Evolutionary conservation across 2,113 vertebrate genomes (phyloP), one percentile per base, ranked within the genome.

Genomic region (Brienomyrus brachyistius): DNA sequence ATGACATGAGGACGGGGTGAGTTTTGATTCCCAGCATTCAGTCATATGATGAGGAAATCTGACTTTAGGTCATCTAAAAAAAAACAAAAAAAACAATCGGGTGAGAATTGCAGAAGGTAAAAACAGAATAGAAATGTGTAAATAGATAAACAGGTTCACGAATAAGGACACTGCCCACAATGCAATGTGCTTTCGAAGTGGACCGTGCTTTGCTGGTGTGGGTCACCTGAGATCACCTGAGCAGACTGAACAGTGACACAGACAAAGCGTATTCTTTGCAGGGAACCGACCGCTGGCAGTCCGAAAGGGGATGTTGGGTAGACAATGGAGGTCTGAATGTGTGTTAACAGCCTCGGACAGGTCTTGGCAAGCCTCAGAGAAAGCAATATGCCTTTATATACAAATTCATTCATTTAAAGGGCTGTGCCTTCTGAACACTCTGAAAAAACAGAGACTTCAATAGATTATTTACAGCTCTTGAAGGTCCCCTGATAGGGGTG

Each of bases 381-480:
- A 87, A 90, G 59, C 23, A 66, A 87, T 77, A 86, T 66, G 13
- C 35, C n/a, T 90, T 87, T 54, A 74, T 74, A 87, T 87, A 84
- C 31, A 19, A 90, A 90, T 90, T 43, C 62, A 40, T 74, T 70
- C 82, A 35, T 88, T 91, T 90, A 70, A 86, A 54, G 88, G 88
- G 47, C 80, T 23, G 74, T 80, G 89, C 88, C 84, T 89, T 45
- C 88, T 88, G 45, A 89, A 86, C 88, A 92, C 91, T 43, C 91
- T 50, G 48, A 56, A 56, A 54, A 54, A 54, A 54, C 85, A 85
- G 90, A 86, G 90, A 90, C 88, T 90, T 92, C 59, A 47, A 50
- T 77, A 88, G 90, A 89, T 92, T 92, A 91, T 93, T 94, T 93
- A 91, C 82, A 91, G 88, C 91, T 90, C 91, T 48, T 52, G 83